phyloP scores from a whole-genome alignment of 2,113 vertebrate species.

The Puma concolor region DNA sequence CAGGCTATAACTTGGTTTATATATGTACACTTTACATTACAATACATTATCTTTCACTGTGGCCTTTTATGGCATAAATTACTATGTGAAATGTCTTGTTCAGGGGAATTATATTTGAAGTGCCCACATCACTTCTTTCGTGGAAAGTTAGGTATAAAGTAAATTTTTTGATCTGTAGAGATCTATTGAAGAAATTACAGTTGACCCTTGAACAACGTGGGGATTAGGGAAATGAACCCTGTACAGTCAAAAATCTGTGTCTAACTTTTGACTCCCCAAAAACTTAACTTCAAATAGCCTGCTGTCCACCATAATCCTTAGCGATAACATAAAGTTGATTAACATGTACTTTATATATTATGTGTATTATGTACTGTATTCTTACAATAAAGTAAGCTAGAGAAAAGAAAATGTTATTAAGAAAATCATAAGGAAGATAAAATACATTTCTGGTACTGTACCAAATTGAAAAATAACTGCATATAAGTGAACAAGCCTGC shows the following conservation, averaged over 20 bases:
- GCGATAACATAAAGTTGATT: background rate
- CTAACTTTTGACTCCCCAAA: background rate
- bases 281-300: background rate
- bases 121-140: background rate
- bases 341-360: background rate
- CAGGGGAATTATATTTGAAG: background rate
- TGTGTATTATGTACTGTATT: background rate
- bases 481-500: background rate
- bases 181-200: background rate
- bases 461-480: background rate
- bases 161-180: background rate
- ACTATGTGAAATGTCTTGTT: conserved; percentile 12
- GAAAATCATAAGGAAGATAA: background rate
- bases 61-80: background rate
- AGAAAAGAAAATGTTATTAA: background rate
- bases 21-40: background rate
- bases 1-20: background rate
- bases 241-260: background rate
- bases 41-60: background rate
- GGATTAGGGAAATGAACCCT: background rate
- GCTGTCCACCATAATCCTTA: background rate
- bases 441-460: background rate
- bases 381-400: background rate
- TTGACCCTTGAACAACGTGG: background rate
- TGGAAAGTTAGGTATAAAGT: background rate